phyloP scores from a whole-genome alignment of 2,797 vertebrate species.

The Coccyzus lansbergi region DNA sequence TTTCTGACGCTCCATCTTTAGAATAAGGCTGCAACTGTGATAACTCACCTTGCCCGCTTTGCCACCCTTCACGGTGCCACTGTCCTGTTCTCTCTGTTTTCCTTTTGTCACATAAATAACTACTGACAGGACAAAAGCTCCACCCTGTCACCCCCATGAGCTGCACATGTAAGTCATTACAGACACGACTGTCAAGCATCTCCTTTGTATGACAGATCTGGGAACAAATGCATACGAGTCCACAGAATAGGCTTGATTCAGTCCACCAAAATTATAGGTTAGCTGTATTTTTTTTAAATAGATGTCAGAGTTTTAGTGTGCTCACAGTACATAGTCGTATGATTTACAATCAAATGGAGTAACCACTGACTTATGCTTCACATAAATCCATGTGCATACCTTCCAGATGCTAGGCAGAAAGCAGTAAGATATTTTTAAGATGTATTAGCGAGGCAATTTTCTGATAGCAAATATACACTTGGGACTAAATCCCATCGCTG shows the following conservation, averaged over 20 bases:
- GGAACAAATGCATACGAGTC: not conserved
- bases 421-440: constrained; percentile 18
- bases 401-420: constrained; percentile 63
- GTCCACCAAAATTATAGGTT: constrained; percentile 52
- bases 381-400: constrained; percentile 46
- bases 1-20: not conserved
- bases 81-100: not conserved
- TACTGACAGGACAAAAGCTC: not conserved
- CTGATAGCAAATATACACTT: not conserved
- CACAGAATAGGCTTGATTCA: constrained; percentile 15
- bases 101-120: not conserved
- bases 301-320: constrained; percentile 67
- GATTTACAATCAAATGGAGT: constrained; percentile 57
- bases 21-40: not conserved
- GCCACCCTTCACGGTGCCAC: not conserved
- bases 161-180: constrained; percentile 50
- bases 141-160: not conserved
- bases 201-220: constrained; percentile 38
- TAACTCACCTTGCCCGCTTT: not conserved
- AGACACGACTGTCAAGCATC: constrained; percentile 35
- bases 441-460: constrained; percentile 23
- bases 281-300: constrained; percentile 19
- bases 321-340: constrained; percentile 31
- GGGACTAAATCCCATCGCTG: constrained; percentile 32
- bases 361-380: constrained; percentile 50